Conservation (phyloP, 2,113 vertebrate species). For the Corydoras sp. region DNA sequence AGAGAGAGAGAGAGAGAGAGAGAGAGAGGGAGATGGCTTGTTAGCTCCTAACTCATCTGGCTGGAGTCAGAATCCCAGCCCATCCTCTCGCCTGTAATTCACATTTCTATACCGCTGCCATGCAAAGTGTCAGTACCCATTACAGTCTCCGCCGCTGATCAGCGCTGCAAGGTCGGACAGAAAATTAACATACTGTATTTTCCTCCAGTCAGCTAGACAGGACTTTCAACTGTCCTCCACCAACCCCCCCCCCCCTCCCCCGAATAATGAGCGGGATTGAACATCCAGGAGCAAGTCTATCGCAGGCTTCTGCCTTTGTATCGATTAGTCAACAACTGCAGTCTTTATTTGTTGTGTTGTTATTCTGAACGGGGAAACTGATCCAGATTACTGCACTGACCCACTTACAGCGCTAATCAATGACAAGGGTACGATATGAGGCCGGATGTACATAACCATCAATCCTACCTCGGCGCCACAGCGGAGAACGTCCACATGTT, state of each 20-base stretch:
- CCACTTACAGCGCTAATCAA: neutral
- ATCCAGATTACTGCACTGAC: neutral
- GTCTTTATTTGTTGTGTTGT: neutral
- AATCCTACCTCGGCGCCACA: too few relatives aligned
- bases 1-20: neutral
- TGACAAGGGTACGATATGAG: too few relatives aligned
- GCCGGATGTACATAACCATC: too few relatives aligned
- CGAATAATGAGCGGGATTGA: slow-evolving; percentile 5
- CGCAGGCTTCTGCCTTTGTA: neutral
- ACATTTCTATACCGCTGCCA: slow-evolving; percentile 25
- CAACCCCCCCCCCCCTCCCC: neutral
- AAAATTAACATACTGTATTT: slow-evolving; percentile 39
- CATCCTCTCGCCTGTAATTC: neutral
- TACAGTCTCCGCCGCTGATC: slow-evolving; percentile 9
- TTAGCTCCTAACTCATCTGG: slow-evolving; percentile 24
- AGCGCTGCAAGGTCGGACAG: slow-evolving; percentile 32
- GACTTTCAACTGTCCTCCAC: neutral
- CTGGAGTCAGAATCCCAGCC: slow-evolving; percentile 18
- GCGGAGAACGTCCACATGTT: too few relatives aligned
- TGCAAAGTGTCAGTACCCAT: slow-evolving; percentile 23
- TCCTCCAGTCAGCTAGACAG: slow-evolving; percentile 15
- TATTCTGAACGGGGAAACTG: slow-evolving; percentile 2
- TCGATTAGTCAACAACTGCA: slow-evolving; percentile 3
- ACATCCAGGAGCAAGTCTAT: neutral
- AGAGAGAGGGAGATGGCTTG: slow-evolving; percentile 1